phyloP scores from a whole-genome alignment of 2,797 vertebrate species.

The Lepus townsendii region DNA sequence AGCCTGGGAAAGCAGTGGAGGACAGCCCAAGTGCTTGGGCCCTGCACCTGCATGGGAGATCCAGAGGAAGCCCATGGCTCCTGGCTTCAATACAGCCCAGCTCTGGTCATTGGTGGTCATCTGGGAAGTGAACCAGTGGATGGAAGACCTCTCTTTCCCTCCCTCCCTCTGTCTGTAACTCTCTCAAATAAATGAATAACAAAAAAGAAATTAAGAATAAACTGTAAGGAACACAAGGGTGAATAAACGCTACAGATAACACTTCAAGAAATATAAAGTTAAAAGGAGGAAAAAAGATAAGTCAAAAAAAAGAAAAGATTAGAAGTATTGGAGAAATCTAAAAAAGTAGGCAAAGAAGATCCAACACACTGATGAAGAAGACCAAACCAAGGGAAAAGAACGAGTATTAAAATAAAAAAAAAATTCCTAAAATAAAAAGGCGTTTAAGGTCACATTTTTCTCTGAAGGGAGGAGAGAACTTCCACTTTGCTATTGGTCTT shows the following conservation, averaged over 20 bases:
- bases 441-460: neutral
- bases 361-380: neutral
- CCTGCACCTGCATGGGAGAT: too few species aligned
- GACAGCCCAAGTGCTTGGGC: too few species aligned
- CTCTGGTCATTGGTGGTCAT: too few species aligned
- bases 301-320: neutral
- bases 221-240: neutral
- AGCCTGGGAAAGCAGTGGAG: too few species aligned
- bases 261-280: neutral
- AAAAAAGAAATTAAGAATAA: neutral
- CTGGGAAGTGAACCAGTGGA: too few species aligned
- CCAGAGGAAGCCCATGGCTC: too few species aligned
- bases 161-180: too few species aligned
- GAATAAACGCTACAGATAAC: neutral
- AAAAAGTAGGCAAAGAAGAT: neutral
- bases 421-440: neutral
- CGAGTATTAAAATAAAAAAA: neutral
- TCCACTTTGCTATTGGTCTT: too few species aligned
- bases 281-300: neutral
- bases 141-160: too few species aligned
- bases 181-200: too few species aligned
- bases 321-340: neutral
- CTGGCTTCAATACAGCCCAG: too few species aligned
- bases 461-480: too few species aligned
- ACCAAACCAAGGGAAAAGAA: neutral